Percentiles rank a stretch among this genome's conserved stretches.
These are phyloP conservation scores for Neosilurus mollespiculum DNA, from an alignment of 2,797 vertebrate genomes.

Conservation along the genomic window DNA sequence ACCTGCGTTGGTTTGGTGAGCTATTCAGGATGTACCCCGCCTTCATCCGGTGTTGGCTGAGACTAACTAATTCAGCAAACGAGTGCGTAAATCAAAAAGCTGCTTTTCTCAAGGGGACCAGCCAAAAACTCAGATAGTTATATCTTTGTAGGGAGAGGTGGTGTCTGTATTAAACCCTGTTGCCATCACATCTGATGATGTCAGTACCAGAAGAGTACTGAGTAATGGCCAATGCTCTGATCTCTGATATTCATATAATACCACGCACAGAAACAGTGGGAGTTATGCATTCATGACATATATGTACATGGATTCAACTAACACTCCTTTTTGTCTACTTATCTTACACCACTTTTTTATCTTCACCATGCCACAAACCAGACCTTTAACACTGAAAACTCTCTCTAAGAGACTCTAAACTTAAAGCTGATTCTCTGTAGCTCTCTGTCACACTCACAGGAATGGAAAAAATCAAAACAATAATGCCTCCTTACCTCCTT, in stretches of 20 bases:
- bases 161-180: background rate
- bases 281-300: background rate
- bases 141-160: background rate
- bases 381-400: conserved; percentile 48
- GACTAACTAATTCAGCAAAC: no score
- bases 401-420: conserved; percentile 24
- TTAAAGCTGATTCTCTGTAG: conserved; percentile 44
- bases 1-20: no score
- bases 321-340: background rate
- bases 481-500: conserved; percentile 59
- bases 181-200: background rate
- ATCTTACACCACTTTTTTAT: background rate
- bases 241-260: background rate
- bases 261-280: background rate
- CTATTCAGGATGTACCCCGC: no score
- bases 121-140: background rate
- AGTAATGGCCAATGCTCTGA: background rate
- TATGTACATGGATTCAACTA: background rate
- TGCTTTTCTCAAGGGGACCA: background rate
- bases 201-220: background rate
- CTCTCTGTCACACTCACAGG: conserved; percentile 31
- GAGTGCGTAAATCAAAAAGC: no score
- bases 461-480: conserved; percentile 58
- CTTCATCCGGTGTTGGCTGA: no score
- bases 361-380: conserved; percentile 50